Base-by-base conservation (phyloP, 2,797 vertebrate genomes). In the Petrocephalus schoutedeni region DNA sequence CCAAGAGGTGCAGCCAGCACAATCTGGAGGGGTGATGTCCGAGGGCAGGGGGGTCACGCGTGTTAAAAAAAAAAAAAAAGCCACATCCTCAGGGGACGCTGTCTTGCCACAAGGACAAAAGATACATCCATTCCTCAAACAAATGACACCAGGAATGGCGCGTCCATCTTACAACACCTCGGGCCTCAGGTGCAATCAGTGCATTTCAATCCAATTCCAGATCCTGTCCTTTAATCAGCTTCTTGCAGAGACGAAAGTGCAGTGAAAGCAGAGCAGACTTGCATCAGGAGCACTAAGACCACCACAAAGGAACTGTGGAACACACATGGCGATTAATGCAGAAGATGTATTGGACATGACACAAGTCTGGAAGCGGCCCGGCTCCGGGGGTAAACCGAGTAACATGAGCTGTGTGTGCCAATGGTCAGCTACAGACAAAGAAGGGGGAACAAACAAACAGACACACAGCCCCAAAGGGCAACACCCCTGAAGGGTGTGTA, bases 391-490 rank as follows among this genome's bases (percentile, higher is more conserved):
- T 64, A 67, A 84, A 83, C 86, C 54, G 32, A 87, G 87, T 87
- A 86, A 89, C 57, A 88, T 16, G 56, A 89, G 90, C 82, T 54
- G 88, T 67, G 82, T 90, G 86, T 89, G 85, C 89, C 89, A 87
- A 88, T 51, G 85, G 87, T 71, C 80, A 86, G 91, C 41, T 83
- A 59, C 87, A 49, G 80, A 21, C 67, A 56, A 36, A 67, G 4
- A 71, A 86, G 32, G 28, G 36, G 88, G 32, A 59, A 14, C 28
- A 21, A 64, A 32, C 58, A 16, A 28, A 28, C 49, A 54, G 49
- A 49, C 12, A 56, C 36, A 41, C 36, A 58, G 41, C 54, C 87
- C 41, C 3, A 41, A 45, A 23, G 21, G n/a, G 51, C 71, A 82
- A 45, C 19, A 19, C 16, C 28, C 23, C 19, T 23, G n/a, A 23